Base-by-base conservation (phyloP, 2,797 vertebrate genomes). In the Myoxocephalus aenaeus region DNA sequence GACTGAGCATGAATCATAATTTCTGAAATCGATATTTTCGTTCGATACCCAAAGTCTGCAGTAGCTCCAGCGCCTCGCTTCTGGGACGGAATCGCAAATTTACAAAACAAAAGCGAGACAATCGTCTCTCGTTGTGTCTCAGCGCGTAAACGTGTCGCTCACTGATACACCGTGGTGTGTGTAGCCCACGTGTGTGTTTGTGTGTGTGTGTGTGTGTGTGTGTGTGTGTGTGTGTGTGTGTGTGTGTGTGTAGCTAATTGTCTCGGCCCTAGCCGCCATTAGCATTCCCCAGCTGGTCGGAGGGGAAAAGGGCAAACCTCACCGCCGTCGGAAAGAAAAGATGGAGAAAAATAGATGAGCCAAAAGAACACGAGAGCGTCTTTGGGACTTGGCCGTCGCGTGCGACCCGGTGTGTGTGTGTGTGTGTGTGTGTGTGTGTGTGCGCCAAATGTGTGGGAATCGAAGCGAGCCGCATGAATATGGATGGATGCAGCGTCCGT, bases 201-300 rank as follows among this genome's bases (percentile, higher is more conserved):
- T 38, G 38, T 38, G 38, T 38, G 38, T 40, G 38, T 40, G 38
- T 40, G 38, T 40, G 38, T 40, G 38, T 40, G 38, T 38, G 38
- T 38, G 38, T 38, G 38, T 38, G 38, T 38, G 38, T 38, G 38
- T 40, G 38, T 40, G 38, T 40, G 38, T 40, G 38, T 40, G 38
- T 40, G 48, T 58, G 65, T 13, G 22, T 7, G 59, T 76, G 20
- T 46, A 53, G 36, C 51, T 85, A 81, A 87, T 86, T 83, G 77
- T 80, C 70, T 80, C 63, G 70, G 85, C 74, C 74, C 69, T 57
- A 0, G 1, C 69, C 0, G 14, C 53, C 71, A 82, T 87, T 80
- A 81, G 86, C 82, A 81, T 85, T 85, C 73, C 65, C 79, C 70
- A 27, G 73, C 79, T 82, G 84, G 57, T 82, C 7, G 10, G 70